Evolutionary conservation across 2,797 vertebrate species (phyloP), one percentile per base, ranked within the genome.

Genomic region (Amphiprion clarkii): DNA sequence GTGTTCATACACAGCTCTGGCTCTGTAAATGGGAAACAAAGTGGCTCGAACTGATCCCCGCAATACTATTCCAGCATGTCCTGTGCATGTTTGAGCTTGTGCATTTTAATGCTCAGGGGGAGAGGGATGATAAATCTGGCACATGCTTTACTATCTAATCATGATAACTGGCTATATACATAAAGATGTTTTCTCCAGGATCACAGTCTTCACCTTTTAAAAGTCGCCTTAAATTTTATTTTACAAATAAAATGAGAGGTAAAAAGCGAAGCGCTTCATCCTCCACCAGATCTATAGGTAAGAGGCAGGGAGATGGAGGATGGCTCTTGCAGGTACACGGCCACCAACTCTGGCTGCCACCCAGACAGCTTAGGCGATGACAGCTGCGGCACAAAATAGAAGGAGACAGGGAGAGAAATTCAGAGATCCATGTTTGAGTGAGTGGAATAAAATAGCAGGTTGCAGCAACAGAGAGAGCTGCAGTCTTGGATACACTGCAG

Each of bases 401-500:
- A 67, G 55, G 51, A 75, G 83, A 88, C 77, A 23, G 67, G 52
- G 42, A 81, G 82, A 84, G 57, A 79, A 78, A 85, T 76, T 72
- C 70, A 69, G 17, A 84, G 70, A 79, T 82, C 62, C 68, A 57
- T 66, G 84, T 88, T 86, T 65, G 79, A 89, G 76, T 65, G 84
- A 91, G 81, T 33, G 9, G 86, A 90, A 90, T 89, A 83, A 88
- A 89, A 87, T 71, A 89, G 76, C 85, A 87, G 84, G 75, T 84
- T 93, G 91, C 90, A 87, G 91, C 78, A 87, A 57, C 65, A 71
- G 79, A 56, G 68, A 42, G 76, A 86, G 85, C 86, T 89, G 91
- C 90, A 87, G 92, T 89, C 83, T 89, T 84, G 82, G 90, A 91
- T 86, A 70, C 83, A 87, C 91, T 91, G 93, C 92, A 86, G 92